Conservation (phyloP, 2,888 invertebrate species). For the Chrysolina haemoptera region DNA sequence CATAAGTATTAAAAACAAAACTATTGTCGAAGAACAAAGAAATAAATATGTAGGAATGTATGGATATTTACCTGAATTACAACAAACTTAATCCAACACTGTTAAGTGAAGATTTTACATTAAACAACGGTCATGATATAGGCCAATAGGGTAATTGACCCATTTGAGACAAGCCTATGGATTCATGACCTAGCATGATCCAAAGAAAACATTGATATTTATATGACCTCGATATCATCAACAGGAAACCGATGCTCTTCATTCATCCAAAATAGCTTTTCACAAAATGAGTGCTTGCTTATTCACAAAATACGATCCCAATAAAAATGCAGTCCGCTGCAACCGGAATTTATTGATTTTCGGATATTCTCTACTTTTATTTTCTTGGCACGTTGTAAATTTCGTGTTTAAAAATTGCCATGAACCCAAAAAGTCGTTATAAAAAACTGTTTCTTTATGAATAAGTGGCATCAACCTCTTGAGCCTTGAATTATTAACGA, state of each 20-base stretch:
- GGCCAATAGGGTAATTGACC: conserved; percentile 8
- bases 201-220: conserved; percentile 16
- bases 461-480: not conserved
- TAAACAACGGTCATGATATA: not conserved
- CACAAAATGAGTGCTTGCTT: conserved; percentile 14
- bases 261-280: conserved; percentile 27
- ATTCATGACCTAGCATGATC: conserved; percentile 17
- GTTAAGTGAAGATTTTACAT: not conserved
- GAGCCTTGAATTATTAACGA: not conserved
- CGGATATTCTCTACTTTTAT: conserved; percentile 13
- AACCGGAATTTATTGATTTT: conserved; percentile 31
- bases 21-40: too few relatives aligned
- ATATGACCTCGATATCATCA: conserved; percentile 18
- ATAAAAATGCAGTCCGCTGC: conserved; percentile 30
- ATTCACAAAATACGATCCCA: conserved; percentile 14
- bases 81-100: too few relatives aligned
- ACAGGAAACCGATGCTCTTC: conserved; percentile 20
- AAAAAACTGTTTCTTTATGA: not conserved
- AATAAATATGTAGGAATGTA: too few relatives aligned
- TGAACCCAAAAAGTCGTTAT: conserved; percentile 25
- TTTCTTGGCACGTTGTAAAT: conserved; percentile 13
- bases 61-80: too few relatives aligned
- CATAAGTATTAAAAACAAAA: too few relatives aligned
- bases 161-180: conserved; percentile 9
- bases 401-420: conserved; percentile 8